A percentile compares a stretch with the other conserved stretches of the same genome.
Evolutionary conservation across 2,888 invertebrate genomes (phyloP).

Genomic region (Corythucha ciliata): DNA sequence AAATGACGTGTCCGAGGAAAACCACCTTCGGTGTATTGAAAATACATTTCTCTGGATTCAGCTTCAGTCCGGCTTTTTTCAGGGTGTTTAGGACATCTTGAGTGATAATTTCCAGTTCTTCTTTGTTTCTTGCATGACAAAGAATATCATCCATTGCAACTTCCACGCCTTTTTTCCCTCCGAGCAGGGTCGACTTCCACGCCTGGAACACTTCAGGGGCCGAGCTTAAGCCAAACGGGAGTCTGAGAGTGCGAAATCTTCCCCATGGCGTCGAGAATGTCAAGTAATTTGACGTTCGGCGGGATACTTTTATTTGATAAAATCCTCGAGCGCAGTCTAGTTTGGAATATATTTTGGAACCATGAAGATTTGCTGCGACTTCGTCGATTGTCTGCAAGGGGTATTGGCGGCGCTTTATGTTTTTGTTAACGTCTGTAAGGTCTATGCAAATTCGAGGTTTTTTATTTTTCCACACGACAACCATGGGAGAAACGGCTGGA

Average conservation of each 20-base stretch:
- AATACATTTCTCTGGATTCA: slow-evolving; percentile 37
- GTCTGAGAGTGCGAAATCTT: slow-evolving; percentile 29
- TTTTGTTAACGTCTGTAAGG: slow-evolving; percentile 11
- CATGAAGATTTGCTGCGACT: slow-evolving; percentile 8
- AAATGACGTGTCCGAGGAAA: slow-evolving; percentile 34
- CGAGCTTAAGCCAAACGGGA: slow-evolving; percentile 33
- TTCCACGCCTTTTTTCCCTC: slow-evolving; percentile 19
- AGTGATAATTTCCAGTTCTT: slow-evolving; percentile 11
- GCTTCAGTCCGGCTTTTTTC: slow-evolving; percentile 32
- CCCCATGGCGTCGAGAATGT: slow-evolving; percentile 34
- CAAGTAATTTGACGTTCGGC: slow-evolving; percentile 27
- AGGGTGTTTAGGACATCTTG: neutral
- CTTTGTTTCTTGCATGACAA: slow-evolving; percentile 10
- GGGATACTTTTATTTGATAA: slow-evolving; percentile 34
- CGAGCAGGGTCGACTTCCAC: slow-evolving; percentile 25
- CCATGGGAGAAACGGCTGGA: slow-evolving; percentile 10
- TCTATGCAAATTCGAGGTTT: slow-evolving; percentile 16
- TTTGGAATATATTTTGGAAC: slow-evolving; percentile 30
- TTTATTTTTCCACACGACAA: slow-evolving; percentile 12
- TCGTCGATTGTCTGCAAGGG: slow-evolving; percentile 17
- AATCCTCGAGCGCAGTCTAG: slow-evolving; percentile 35
- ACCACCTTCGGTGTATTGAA: slow-evolving; percentile 28
- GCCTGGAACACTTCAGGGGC: slow-evolving; percentile 31
- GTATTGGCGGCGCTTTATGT: slow-evolving; percentile 17
- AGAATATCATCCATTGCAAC: slow-evolving; percentile 25